A percentile compares a stretch with the other conserved stretches of the same genome.
Conservation (phyloP, 2,113 vertebrate genomes). For the Macrotis lagotis region DNA sequence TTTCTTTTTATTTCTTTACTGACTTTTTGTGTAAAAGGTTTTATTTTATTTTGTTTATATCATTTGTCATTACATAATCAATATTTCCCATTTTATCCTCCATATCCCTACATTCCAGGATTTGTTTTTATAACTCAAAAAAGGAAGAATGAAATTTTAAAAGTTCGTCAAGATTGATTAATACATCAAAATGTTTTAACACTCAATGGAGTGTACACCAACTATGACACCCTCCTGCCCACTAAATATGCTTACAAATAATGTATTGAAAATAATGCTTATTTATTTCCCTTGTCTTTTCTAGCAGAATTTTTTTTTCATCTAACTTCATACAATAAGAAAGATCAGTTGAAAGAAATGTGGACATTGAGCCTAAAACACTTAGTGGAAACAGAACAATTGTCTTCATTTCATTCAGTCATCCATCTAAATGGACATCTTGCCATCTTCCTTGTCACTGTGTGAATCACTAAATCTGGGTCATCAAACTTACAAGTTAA, state of each 20-base stretch:
- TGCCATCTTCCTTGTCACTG: not conserved
- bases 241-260: not conserved
- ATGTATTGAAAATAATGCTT: too few species aligned
- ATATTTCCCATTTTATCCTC: not conserved
- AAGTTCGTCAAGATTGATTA: not conserved
- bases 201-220: not conserved
- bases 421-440: not conserved
- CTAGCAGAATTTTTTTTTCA: not conserved
- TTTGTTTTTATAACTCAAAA: not conserved
- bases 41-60: not conserved
- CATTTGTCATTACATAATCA: not conserved
- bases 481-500: accelerated
- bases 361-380: not conserved
- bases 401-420: not conserved
- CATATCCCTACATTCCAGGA: not conserved
- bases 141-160: not conserved
- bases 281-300: too few species aligned
- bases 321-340: not conserved
- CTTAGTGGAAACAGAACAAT: not conserved
- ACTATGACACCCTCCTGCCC: not conserved
- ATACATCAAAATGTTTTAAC: not conserved
- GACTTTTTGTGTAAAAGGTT: not conserved
- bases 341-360: not conserved
- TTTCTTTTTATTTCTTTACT: too few species aligned
- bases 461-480: not conserved